Evolutionary conservation across 2,888 invertebrate genomes (phyloP).

Genomic region (Mayetiola destructor): DNA sequence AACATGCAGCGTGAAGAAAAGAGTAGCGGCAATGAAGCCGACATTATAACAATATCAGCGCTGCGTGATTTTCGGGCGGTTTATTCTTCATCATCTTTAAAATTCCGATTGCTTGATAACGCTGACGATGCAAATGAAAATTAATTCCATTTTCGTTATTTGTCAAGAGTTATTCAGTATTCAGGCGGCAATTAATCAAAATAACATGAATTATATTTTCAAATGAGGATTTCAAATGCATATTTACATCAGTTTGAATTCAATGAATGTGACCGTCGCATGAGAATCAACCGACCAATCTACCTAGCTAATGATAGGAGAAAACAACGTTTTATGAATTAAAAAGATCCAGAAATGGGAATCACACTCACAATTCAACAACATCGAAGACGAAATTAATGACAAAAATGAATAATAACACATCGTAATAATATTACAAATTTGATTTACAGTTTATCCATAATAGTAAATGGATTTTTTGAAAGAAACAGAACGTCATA

Average conservation of each 20-base stretch:
- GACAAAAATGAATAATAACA: no score
- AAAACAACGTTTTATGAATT: no score
- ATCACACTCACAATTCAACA: no score
- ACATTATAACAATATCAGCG: neutral
- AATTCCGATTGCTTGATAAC: no score
- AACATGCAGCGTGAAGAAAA: neutral
- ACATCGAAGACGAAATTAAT: no score
- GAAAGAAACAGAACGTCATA: no score
- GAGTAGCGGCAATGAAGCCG: neutral
- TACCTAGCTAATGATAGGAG: neutral
- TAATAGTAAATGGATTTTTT: no score
- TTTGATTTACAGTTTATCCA: conserved; percentile 12
- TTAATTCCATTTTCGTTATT: neutral
- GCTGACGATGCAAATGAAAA: no score
- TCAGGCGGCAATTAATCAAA: conserved; percentile 5
- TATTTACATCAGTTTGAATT: neutral
- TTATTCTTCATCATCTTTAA: neutral
- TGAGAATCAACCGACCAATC: neutral
- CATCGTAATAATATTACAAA: conserved; percentile 7
- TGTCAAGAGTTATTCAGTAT: conserved; percentile 11
- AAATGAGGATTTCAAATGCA: conserved; percentile 5
- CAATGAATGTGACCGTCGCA: neutral
- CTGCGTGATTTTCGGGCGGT: neutral
- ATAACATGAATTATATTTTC: conserved; percentile 8
- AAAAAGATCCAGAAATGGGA: no score